These are phyloP conservation scores for Caenorhabditis auriculariae DNA, from an alignment of 2,888 invertebrate species.

Conservation along the genomic window DNA sequence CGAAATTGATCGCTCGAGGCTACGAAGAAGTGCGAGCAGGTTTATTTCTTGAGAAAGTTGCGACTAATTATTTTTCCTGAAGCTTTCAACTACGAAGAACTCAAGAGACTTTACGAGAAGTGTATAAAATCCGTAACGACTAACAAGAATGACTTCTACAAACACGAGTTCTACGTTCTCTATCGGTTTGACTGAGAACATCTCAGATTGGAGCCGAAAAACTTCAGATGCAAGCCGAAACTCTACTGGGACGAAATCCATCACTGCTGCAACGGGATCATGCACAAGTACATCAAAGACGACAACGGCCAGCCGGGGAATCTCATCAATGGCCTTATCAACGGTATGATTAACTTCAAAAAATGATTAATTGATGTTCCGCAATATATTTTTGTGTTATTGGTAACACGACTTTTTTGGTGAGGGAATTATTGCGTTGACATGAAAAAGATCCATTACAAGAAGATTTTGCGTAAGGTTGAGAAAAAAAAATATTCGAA, in stretches of 20 bases:
- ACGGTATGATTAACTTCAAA: conserved; percentile 28
- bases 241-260: conserved; percentile 55
- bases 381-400: neutral
- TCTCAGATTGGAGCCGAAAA: neutral
- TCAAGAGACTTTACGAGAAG: conserved; percentile 20
- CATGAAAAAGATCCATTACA: neutral
- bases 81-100: conserved; percentile 32
- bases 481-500: neutral
- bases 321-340: conserved; percentile 51
- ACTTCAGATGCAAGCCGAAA: conserved; percentile 48
- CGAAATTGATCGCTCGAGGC: conserved; percentile 7
- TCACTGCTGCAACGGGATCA: conserved; percentile 36
- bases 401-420: too few relatives aligned
- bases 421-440: too few relatives aligned
- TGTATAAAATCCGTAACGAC: conserved; percentile 18
- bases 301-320: conserved; percentile 59
- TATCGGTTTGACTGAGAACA: conserved; percentile 32
- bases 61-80: conserved; percentile 16
- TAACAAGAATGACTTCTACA: conserved; percentile 6
- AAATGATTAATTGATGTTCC: neutral
- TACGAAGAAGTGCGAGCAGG: conserved; percentile 21
- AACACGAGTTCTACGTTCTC: conserved; percentile 39
- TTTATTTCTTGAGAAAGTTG: too few relatives aligned
- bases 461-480: neutral
- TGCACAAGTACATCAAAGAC: conserved; percentile 60